Base-by-base conservation (phyloP, 23 tunicate genomes). In the Trididemnum miniatum region DNA sequence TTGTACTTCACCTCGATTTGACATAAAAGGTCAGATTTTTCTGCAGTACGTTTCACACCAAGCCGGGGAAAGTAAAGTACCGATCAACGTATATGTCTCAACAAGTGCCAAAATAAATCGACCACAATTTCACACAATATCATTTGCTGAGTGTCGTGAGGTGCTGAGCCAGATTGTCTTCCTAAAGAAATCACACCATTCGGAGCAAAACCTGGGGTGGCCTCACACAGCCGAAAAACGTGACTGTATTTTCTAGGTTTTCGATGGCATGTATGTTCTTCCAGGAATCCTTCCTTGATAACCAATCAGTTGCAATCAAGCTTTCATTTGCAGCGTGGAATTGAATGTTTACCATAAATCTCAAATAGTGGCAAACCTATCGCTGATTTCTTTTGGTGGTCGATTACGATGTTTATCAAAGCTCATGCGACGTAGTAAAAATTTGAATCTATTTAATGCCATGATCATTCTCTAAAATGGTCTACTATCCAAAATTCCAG, bases 321-420 rank as follows among this genome's bases (percentile, higher is more conserved):
- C 12, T 15, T 15, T 44, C 54, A 44, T 44, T 44, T 7, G 54
- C 12, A 15, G 15, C 15, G 54, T 44, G 15, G 54, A 62, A 62
- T 62, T 62, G 29, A 62, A 62, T 62, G 27, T 25, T 25, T 25
- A 5, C 67, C 67, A 62, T 62, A 62, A 20, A 12, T 62, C 67
- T 25, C 67, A 62, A n/a, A 62, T 62, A 62, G 67, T n/a, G 26
- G 67, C 67, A 12, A 62, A 62, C 22, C 67, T 62, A 62, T 62
- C 5, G 26, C 22, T 62, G 15, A 15, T 20, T 20, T 62, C 5
- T 62, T n/a, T 62, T 62, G 27, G 25, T 62, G 67, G 27, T 62
- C 67, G 29, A 62, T 62, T 15, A 25, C 67, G 27, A 62, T 62
- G 4, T 15, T 62, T n/a, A 62, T 62, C 67, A 4, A 62, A 62